Evolutionary conservation across 1,140 invertebrate genomes (phyloP), one percentile per base, ranked within the genome.

Genomic region (Helicoverpa zea): DNA sequence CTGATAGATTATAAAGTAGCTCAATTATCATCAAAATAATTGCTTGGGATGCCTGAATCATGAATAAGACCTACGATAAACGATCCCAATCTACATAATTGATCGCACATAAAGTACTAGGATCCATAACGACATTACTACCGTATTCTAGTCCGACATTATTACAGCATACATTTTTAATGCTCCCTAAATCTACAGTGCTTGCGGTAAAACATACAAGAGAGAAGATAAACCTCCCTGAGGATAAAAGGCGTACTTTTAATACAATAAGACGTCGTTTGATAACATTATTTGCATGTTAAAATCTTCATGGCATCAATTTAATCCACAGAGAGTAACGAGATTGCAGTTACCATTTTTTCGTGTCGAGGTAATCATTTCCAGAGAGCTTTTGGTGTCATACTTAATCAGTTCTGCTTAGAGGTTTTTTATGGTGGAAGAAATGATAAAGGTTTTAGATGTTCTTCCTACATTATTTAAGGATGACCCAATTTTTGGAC

Each of bases 251-350:
- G 64, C 43, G 64, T 68, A 23, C 64, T 49, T 68, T 49, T 49
- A 49, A 49, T 43, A n/a, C 23, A 68, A 68, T 23, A 68, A 68
- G 16, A 68, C 16, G 11, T 11, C 49, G 43, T 68, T 49, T 68
- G 64, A 47, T 49, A 49, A 49, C 63, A 18, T 49, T 66, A 66
- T 66, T 66, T 66, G 43, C 63, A 66, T 66, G 16, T 47, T 47
- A 66, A 66, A 49, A 35, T 43, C 35, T 66, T 49, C 35, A 66
- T 11, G 63, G 11, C 43, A 64, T 29, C 23, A 64, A 47, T 47
- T 49, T 66, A 18, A 66, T 47, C 12, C 43, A 16, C n/a, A 66
- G 12, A 49, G 47, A 66, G n/a, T 12, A 35, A 66, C 43, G 63
- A 18, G 35, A 47, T 66, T 35, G 30, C 63, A 66, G 35, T 29